A percentile compares a stretch with the other conserved stretches of the same genome.
These are phyloP conservation scores for Phrynocephalus versicolor DNA, from an alignment of 2,113 vertebrate genomes.

Conservation along the genomic window DNA sequence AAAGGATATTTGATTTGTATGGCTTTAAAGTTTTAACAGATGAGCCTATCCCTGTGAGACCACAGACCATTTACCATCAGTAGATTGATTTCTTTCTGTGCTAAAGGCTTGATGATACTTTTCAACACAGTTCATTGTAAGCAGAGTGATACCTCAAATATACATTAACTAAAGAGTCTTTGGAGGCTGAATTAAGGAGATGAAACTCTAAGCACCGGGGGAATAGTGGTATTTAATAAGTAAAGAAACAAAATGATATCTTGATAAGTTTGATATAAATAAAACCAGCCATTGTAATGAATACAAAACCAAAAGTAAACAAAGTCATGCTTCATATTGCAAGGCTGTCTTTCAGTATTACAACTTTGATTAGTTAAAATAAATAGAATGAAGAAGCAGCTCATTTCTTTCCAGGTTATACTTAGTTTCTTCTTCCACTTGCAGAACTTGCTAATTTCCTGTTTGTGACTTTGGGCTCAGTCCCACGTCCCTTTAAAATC, in stretches of 20 bases:
- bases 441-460: too few species aligned
- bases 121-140: slow-evolving; percentile 64
- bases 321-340: slow-evolving; percentile 15
- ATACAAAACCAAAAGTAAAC: slow-evolving; percentile 34
- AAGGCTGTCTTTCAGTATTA: slow-evolving; percentile 6
- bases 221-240: slow-evolving; percentile 48
- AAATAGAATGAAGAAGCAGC: background rate
- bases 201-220: slow-evolving; percentile 36
- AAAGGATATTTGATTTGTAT: slow-evolving; percentile 67
- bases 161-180: slow-evolving; percentile 66
- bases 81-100: slow-evolving; percentile 68
- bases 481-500: too few species aligned
- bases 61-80: slow-evolving; percentile 60
- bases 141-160: slow-evolving; percentile 64
- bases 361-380: slow-evolving; percentile 20
- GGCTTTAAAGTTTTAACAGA: slow-evolving; percentile 70
- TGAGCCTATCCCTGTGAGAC: slow-evolving; percentile 62
- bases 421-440: slow-evolving; percentile 5
- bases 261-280: slow-evolving; percentile 50
- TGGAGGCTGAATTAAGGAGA: slow-evolving; percentile 58
- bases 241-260: slow-evolving; percentile 42
- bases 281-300: slow-evolving; percentile 27
- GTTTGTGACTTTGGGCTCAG: background rate
- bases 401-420: background rate
- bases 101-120: slow-evolving; percentile 59